These are phyloP conservation scores for Botia almorhae DNA, from an alignment of 2,797 vertebrate species.

Conservation along the genomic window DNA sequence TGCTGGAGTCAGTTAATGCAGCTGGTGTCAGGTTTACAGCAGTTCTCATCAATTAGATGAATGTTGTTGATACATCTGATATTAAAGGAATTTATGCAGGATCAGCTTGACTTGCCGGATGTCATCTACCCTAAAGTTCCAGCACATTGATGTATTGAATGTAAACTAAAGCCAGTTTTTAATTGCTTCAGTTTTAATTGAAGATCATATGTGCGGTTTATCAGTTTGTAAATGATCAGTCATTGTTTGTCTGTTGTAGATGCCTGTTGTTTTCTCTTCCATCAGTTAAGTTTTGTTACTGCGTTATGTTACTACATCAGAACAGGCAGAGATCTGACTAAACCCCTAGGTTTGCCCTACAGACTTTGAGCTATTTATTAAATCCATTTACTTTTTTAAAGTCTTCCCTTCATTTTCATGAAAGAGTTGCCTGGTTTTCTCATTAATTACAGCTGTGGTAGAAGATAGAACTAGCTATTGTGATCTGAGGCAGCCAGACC, in stretches of 20 bases:
- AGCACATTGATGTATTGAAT: slow-evolving; percentile 2
- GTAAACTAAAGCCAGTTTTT: background rate
- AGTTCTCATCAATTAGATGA: slow-evolving; percentile 35
- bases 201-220: no score
- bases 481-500: slow-evolving; percentile 55
- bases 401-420: slow-evolving; percentile 46
- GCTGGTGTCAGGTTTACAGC: slow-evolving; percentile 34
- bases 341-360: slow-evolving; percentile 20
- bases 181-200: background rate
- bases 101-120: slow-evolving; percentile 10
- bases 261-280: slow-evolving; percentile 17
- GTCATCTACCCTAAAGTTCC: background rate
- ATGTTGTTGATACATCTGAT: slow-evolving; percentile 27
- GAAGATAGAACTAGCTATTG: slow-evolving; percentile 50
- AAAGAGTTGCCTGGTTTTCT: slow-evolving; percentile 50
- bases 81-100: slow-evolving; percentile 6
- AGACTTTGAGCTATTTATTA: slow-evolving; percentile 19
- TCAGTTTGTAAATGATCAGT: background rate
- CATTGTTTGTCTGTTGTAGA: slow-evolving; percentile 16
- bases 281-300: slow-evolving; percentile 7
- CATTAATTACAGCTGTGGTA: slow-evolving; percentile 63
- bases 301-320: slow-evolving; percentile 30
- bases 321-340: slow-evolving; percentile 14
- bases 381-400: slow-evolving; percentile 3
- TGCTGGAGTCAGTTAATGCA: slow-evolving; percentile 38